A percentile compares a stretch with the other conserved stretches of the same genome.
Conservation (phyloP, 53 echinoderm and acorn worm species). For the Luidia sarsii region DNA sequence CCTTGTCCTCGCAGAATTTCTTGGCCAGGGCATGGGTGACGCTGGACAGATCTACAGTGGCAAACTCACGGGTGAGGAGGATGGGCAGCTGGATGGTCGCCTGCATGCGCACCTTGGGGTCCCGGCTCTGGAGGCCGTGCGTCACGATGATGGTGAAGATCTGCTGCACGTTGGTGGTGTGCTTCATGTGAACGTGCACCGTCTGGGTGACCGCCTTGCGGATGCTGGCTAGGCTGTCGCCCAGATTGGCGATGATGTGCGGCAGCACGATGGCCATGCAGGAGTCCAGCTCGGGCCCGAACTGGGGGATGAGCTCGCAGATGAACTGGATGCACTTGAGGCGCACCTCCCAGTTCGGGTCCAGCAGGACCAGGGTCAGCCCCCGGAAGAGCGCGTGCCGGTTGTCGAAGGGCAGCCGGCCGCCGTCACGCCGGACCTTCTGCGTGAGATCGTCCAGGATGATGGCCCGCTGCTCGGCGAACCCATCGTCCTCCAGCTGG, state of each 20-base stretch:
- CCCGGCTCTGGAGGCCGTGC: slow-evolving; percentile 83
- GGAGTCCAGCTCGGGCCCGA: slow-evolving; percentile 84
- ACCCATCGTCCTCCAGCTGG: slow-evolving; percentile 84
- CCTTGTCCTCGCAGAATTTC: slow-evolving; percentile 74
- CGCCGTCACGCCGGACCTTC: slow-evolving; percentile 85
- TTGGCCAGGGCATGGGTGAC: slow-evolving; percentile 78
- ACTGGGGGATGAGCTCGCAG: slow-evolving; percentile 81
- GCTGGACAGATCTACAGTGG: slow-evolving; percentile 77
- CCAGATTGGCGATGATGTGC: slow-evolving; percentile 81
- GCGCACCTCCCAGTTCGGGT: slow-evolving; percentile 80
- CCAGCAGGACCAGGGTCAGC: slow-evolving; percentile 69
- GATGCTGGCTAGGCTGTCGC: slow-evolving; percentile 74
- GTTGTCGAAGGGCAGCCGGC: slow-evolving; percentile 81
- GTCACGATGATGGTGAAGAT: slow-evolving; percentile 83
- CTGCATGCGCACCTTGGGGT: slow-evolving; percentile 85
- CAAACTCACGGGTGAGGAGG: slow-evolving; percentile 84
- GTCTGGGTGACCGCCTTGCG: slow-evolving; percentile 92
- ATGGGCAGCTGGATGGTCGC: slow-evolving; percentile 82
- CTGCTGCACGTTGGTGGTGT: slow-evolving; percentile 79
- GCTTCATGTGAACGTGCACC: slow-evolving; percentile 88
- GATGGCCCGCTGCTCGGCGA: slow-evolving; percentile 71
- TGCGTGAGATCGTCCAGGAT: slow-evolving; percentile 82
- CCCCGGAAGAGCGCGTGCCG: slow-evolving; percentile 78
- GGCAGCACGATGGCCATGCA: slow-evolving; percentile 86
- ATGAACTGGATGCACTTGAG: slow-evolving; percentile 86